phyloP scores from a whole-genome alignment of 2,113 vertebrate genomes.

The Chloebia gouldiae region DNA sequence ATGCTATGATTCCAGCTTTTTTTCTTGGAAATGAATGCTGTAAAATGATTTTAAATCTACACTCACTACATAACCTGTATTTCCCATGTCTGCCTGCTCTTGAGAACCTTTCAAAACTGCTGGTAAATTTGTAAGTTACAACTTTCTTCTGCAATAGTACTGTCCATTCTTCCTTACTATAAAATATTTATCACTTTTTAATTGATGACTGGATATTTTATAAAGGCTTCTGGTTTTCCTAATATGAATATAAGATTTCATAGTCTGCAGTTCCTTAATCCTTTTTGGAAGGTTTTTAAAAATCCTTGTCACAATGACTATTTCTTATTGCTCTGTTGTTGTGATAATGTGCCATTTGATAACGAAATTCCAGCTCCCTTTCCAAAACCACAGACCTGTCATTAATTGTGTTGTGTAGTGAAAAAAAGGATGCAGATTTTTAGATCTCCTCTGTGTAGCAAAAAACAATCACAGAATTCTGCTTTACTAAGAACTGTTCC shows the following conservation, averaged over 20 bases:
- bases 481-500: neutral
- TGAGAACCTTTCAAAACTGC: neutral
- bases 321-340: neutral
- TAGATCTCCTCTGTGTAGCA: neutral
- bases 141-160: neutral
- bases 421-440: neutral
- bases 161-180: neutral
- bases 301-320: neutral
- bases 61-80: neutral
- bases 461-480: neutral
- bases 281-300: neutral
- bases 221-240: neutral
- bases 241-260: neutral
- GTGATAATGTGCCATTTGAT: neutral
- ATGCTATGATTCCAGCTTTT: neutral
- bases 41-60: neutral
- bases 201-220: neutral
- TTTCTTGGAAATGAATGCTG: neutral
- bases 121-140: neutral
- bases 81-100: neutral
- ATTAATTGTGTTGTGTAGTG: neutral
- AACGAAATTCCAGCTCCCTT: neutral
- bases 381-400: accelerated
- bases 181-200: neutral
- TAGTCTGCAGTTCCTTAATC: neutral